Evolutionary conservation across 2,888 invertebrate species (phyloP).

Genomic region (Lutraria lutraria): DNA sequence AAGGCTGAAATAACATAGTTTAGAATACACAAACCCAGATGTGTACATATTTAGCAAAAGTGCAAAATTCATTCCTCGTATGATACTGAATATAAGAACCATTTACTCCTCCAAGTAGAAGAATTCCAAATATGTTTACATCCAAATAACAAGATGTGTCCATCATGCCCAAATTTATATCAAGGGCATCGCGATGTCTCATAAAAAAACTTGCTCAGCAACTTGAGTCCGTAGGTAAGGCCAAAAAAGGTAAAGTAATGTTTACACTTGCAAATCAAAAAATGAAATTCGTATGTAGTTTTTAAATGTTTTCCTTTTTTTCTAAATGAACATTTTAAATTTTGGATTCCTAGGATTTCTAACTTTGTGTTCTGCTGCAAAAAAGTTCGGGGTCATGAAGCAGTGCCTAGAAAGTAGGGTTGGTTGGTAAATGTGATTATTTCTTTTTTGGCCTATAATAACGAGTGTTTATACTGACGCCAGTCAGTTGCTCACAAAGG

Average conservation of each 20-base stretch:
- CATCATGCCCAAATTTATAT: background rate
- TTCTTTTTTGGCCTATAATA: background rate
- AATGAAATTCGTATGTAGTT: too few species aligned
- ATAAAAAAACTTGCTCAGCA: conserved; percentile 36
- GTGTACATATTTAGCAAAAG: conserved; percentile 11
- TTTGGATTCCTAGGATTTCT: too few species aligned
- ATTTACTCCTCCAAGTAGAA: conserved; percentile 22
- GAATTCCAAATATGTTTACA: conserved; percentile 40
- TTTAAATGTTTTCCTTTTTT: too few species aligned
- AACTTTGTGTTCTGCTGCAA: too few species aligned
- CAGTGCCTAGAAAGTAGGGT: too few species aligned
- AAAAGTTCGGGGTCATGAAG: too few species aligned
- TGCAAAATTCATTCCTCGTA: background rate
- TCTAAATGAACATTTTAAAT: too few species aligned
- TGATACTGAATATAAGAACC: background rate
- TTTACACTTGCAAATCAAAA: too few species aligned
- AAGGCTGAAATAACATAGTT: background rate
- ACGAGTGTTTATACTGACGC: background rate
- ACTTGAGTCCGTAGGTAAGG: background rate
- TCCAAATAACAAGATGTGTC: conserved; percentile 30
- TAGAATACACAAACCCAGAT: background rate
- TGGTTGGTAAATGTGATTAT: too few species aligned
- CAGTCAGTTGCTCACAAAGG: background rate
- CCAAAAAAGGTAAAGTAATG: too few species aligned
- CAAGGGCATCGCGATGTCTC: background rate